Conservation (phyloP, 37 sponge, comb jelly and placozoan genomes). For the Haliclona indistincta region DNA sequence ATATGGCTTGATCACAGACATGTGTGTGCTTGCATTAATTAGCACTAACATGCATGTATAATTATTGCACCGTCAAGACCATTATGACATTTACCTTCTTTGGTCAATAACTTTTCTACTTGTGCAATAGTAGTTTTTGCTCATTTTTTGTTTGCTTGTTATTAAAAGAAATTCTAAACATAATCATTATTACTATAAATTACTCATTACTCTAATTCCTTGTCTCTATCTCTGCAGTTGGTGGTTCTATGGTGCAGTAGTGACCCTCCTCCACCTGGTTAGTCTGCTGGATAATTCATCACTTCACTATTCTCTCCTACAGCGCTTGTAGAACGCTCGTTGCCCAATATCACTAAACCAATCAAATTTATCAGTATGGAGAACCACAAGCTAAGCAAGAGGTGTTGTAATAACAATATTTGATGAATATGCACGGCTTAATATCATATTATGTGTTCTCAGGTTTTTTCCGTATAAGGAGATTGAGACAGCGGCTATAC, state of each 20-base stretch:
- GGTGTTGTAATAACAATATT: background rate
- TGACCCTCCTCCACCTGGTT: constrained; percentile 60
- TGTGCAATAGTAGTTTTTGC: no score
- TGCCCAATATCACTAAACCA: constrained; percentile 58
- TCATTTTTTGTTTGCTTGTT: background rate
- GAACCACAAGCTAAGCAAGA: constrained; percentile 64
- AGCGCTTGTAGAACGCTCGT: constrained; percentile 6
- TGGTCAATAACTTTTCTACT: no score
- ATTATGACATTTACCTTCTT: no score
- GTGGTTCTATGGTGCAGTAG: constrained; percentile 77
- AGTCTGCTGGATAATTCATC: constrained; percentile 4
- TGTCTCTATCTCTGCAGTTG: constrained; percentile 31
- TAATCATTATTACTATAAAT: background rate
- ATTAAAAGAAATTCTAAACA: background rate
- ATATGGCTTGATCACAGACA: no score
- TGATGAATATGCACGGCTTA: background rate
- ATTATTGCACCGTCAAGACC: no score
- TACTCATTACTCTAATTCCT: background rate
- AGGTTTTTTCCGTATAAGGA: constrained; percentile 70
- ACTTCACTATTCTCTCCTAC: background rate
- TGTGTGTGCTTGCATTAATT: no score
- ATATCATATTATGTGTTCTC: background rate
- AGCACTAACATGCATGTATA: no score
- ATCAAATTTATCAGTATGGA: constrained; percentile 54
- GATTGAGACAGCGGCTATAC: constrained; percentile 57